Percentiles rank a stretch among this genome's conserved stretches.
phyloP scores from a whole-genome alignment of 2,113 vertebrate genomes.

The Podarcis raffonei region DNA sequence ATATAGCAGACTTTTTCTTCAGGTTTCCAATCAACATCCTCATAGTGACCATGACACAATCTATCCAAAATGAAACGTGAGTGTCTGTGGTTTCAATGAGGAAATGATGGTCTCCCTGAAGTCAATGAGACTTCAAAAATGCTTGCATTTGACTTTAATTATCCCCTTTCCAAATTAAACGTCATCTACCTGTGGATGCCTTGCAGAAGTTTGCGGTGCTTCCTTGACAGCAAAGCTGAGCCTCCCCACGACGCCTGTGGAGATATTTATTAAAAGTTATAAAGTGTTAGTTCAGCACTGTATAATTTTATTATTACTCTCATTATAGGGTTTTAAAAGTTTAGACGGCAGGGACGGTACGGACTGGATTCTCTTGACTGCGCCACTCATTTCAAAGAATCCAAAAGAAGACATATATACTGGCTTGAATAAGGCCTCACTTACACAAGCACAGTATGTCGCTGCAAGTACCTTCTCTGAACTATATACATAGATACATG shows the following conservation, averaged over 20 bases:
- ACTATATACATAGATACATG: not conserved
- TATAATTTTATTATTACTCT: not conserved
- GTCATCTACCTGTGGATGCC: conserved; percentile 82
- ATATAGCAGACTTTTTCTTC: not conserved
- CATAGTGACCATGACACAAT: not conserved
- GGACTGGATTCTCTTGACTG: not conserved
- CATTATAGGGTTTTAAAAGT: not conserved
- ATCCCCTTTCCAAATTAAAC: not conserved
- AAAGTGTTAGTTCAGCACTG: conserved; percentile 1
- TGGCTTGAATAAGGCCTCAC: not conserved
- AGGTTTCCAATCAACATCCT: not conserved
- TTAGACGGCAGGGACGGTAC: not conserved
- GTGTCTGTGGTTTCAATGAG: not conserved
- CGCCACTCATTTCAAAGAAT: not conserved
- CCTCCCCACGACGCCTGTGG: conserved; percentile 88
- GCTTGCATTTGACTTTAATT: not conserved
- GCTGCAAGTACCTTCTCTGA: not conserved
- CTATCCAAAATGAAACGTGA: not conserved
- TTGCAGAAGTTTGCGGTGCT: conserved; percentile 77
- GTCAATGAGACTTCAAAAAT: not conserved
- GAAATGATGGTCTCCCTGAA: not conserved
- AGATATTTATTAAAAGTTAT: conserved; percentile 49
- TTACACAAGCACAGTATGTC: not conserved
- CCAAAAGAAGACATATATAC: not conserved
- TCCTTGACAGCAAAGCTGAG: conserved; percentile 81